Conservation (phyloP, 2,113 vertebrate species). For the Addax nasomaculatus region DNA sequence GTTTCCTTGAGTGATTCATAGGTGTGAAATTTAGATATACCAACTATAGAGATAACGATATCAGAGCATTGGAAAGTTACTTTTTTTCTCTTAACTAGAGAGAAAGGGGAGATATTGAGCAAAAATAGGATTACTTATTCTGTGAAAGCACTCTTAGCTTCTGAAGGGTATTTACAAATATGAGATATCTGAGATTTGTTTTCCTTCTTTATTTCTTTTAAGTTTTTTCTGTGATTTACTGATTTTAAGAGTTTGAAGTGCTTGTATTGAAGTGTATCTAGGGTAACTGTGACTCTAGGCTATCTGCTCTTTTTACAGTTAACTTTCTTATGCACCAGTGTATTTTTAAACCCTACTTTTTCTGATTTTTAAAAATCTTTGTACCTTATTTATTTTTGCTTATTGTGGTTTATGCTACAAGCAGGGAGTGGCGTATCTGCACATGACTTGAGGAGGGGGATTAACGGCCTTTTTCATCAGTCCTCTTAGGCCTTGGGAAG, state of each 20-base stretch:
- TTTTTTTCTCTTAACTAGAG: not conserved
- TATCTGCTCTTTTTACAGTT: not conserved
- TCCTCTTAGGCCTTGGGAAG: not conserved
- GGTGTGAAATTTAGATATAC: slow-evolving; percentile 4
- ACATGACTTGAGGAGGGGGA: not conserved
- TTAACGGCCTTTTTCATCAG: not conserved
- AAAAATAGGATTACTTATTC: not conserved
- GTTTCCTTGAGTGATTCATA: not conserved
- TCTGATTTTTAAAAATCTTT: not conserved
- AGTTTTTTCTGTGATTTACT: not conserved
- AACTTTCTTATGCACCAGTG: not conserved
- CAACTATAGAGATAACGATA: not conserved
- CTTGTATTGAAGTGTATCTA: not conserved
- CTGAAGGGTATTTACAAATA: not conserved
- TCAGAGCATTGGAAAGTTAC: not conserved
- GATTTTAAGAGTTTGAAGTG: not conserved
- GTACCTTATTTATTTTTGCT: not conserved
- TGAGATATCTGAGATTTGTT: not conserved
- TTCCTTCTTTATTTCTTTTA: not conserved
- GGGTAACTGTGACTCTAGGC: not conserved
- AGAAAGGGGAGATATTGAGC: not conserved
- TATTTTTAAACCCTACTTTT: not conserved
- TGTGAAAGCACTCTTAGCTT: not conserved
- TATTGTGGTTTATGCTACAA: not conserved
- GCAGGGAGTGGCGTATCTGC: not conserved